These are phyloP conservation scores for Brachystomella parvula DNA, from an alignment of 1,140 invertebrate genomes.

Conservation along the genomic window DNA sequence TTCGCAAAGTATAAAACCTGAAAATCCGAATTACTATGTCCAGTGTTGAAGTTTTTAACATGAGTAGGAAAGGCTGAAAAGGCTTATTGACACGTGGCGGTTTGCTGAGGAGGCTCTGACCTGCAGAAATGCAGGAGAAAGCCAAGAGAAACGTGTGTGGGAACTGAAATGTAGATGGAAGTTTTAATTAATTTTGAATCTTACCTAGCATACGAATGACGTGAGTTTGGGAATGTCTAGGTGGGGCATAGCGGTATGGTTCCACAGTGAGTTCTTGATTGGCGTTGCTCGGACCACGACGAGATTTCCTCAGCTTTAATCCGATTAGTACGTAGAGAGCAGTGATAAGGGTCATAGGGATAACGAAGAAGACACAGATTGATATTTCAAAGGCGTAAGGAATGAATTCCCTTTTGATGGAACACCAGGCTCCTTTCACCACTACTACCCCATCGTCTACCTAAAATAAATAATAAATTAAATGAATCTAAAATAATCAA, in stretches of 20 bases:
- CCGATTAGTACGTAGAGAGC: conserved; percentile 45
- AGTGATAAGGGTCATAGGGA: conserved; percentile 39
- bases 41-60: too few relatives aligned
- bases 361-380: conserved; percentile 37
- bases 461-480: conserved; percentile 13
- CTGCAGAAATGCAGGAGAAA: too few relatives aligned
- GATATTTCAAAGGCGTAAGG: conserved; percentile 37
- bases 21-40: too few relatives aligned
- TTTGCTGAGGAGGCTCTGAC: too few relatives aligned
- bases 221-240: conserved; percentile 48
- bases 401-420: conserved; percentile 28
- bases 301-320: conserved; percentile 40
- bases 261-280: conserved; percentile 35
- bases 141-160: too few relatives aligned
- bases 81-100: too few relatives aligned
- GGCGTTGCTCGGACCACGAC: conserved; percentile 25
- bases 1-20: too few relatives aligned
- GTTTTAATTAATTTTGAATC: conserved; percentile 36
- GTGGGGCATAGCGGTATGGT: conserved; percentile 20
- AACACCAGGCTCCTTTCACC: conserved; percentile 37
- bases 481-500: too few relatives aligned
- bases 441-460: conserved; percentile 12
- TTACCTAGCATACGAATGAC: conserved; percentile 61
- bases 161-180: neutral
- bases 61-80: too few relatives aligned